Percentiles rank a stretch among this genome's conserved stretches.
phyloP scores from a whole-genome alignment of 2,113 vertebrate genomes.

The Seriola dumerili region DNA sequence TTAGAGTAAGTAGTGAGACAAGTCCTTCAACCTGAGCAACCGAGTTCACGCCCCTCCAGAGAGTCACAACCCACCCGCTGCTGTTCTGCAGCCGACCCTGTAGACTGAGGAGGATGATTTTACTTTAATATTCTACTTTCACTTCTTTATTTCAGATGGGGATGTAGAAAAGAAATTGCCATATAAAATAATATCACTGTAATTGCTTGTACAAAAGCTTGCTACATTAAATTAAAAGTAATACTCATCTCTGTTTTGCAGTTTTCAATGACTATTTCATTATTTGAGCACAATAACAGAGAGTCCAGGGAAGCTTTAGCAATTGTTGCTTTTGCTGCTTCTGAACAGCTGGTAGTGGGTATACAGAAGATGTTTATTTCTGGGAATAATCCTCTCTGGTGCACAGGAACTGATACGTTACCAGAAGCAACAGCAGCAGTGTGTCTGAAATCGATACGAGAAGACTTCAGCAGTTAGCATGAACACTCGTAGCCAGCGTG shows the following conservation, averaged over 20 bases:
- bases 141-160: slow-evolving; percentile 17
- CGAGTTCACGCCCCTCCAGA: slow-evolving; percentile 22
- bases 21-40: slow-evolving; percentile 25
- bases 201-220: background rate
- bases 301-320: slow-evolving; percentile 4
- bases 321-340: slow-evolving; percentile 9
- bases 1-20: slow-evolving; percentile 18
- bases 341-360: slow-evolving; percentile 38
- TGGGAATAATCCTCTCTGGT: slow-evolving; percentile 40
- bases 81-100: slow-evolving; percentile 22
- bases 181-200: background rate
- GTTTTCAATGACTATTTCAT: slow-evolving; percentile 2
- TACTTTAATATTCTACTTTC: background rate
- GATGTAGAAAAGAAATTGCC: background rate
- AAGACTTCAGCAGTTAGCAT: slow-evolving; percentile 12
- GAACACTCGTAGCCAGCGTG: background rate
- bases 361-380: slow-evolving; percentile 34
- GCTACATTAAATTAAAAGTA: background rate
- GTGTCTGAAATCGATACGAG: slow-evolving; percentile 44
- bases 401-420: slow-evolving; percentile 41
- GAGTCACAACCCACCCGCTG: slow-evolving; percentile 44
- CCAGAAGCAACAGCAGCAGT: slow-evolving; percentile 45
- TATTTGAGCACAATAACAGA: background rate
- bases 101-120: slow-evolving; percentile 9
- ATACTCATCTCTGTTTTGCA: background rate